These are phyloP conservation scores for Bothrops jararaca DNA, from an alignment of 2,113 vertebrate species.

Conservation along the genomic window DNA sequence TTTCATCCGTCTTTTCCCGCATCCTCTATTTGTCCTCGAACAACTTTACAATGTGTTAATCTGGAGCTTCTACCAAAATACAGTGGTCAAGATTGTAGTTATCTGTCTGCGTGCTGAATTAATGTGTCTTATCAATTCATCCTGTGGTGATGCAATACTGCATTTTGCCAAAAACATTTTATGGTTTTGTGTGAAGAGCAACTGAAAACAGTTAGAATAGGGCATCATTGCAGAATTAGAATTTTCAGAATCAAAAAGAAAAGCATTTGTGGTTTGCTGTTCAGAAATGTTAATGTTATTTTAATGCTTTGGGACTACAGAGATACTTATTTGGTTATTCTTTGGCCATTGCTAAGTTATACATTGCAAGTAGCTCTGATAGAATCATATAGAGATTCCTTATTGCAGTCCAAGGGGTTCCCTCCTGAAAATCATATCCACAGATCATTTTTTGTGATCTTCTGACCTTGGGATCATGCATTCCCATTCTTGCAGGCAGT, in stretches of 20 bases:
- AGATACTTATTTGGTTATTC: neutral
- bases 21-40: neutral
- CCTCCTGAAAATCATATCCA: neutral
- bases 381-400: neutral
- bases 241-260: neutral
- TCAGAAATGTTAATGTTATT: neutral
- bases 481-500: neutral
- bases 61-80: neutral
- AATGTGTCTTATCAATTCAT: neutral
- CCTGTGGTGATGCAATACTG: neutral
- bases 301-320: neutral
- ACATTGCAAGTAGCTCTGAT: neutral
- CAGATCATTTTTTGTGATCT: neutral
- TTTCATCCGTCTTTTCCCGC: neutral
- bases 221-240: neutral
- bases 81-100: neutral
- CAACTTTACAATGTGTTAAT: neutral
- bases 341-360: neutral
- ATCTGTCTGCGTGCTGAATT: neutral
- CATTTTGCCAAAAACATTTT: neutral
- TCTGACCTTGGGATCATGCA: neutral
- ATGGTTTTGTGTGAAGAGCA: neutral
- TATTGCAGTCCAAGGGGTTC: no score
- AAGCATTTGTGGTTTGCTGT: neutral
- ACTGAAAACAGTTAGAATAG: neutral